A percentile compares a stretch with the other conserved stretches of the same genome.
These are phyloP conservation scores for Sinocyclocheilus rhinocerous DNA, from an alignment of 2,113 vertebrate genomes.

Conservation along the genomic window DNA sequence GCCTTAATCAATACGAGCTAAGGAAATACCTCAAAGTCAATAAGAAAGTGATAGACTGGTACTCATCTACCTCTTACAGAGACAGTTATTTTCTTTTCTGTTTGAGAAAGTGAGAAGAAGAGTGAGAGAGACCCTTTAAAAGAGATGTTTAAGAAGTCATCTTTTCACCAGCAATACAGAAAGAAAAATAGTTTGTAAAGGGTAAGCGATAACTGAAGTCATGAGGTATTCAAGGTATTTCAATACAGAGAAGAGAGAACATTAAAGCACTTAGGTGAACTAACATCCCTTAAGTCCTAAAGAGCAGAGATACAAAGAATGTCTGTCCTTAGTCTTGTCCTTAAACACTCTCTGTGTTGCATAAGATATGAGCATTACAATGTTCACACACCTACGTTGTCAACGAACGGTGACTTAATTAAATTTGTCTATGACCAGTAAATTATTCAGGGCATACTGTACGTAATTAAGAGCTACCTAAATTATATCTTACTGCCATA, in stretches of 20 bases:
- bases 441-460: conserved; percentile 68
- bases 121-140: neutral
- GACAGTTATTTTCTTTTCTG: conserved; percentile 8
- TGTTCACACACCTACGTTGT: conserved; percentile 7
- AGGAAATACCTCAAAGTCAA: conserved; percentile 39
- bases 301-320: conserved; percentile 4
- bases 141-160: conserved; percentile 6
- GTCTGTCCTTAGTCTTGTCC: neutral
- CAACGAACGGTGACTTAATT: conserved; percentile 47
- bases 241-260: neutral
- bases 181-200: neutral
- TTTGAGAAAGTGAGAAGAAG: neutral
- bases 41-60: conserved; percentile 25
- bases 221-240: neutral
- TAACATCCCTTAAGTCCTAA: conserved; percentile 12
- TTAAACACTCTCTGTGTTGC: conserved; percentile 11
- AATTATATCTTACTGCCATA: conserved; percentile 66
- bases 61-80: conserved; percentile 9
- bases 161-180: neutral
- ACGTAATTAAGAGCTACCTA: conserved; percentile 69
- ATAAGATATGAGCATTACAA: conserved; percentile 7
- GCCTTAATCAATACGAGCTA: conserved; percentile 48
- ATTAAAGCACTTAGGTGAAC: conserved; percentile 15
- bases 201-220: neutral
- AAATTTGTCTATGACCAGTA: conserved; percentile 65